phyloP scores from a whole-genome alignment of 2,113 vertebrate genomes.

The Shinisaurus crocodilurus region DNA sequence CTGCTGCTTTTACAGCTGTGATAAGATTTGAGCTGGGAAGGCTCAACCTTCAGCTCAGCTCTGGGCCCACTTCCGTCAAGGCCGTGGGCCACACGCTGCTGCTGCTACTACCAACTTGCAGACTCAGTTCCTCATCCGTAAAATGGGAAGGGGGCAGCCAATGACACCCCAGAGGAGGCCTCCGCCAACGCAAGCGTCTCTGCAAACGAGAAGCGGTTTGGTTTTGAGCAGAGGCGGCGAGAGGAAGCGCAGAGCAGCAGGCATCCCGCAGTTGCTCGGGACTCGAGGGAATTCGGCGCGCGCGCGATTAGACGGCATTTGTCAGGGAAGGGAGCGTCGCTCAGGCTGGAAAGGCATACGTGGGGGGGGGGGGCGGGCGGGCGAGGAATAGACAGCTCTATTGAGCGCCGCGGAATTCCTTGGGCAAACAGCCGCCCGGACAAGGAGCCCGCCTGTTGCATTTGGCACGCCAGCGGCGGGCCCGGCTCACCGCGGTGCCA shows the following conservation, averaged over 20 bases:
- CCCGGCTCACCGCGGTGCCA: neutral
- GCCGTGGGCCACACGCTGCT: neutral
- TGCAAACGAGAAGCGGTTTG: neutral
- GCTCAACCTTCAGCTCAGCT: too few species aligned
- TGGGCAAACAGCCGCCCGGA: neutral
- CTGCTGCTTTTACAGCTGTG: too few species aligned
- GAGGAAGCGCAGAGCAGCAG: too few species aligned
- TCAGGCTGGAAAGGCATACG: neutral
- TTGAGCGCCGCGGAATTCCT: neutral
- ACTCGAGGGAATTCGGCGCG: neutral
- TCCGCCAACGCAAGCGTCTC: too few species aligned
- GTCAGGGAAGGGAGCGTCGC: too few species aligned
- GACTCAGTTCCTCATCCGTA: neutral
- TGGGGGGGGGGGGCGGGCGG: fast-evolving
- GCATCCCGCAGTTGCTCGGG: neutral
- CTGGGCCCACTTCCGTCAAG: too few species aligned
- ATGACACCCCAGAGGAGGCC: neutral
- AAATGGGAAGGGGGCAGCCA: neutral
- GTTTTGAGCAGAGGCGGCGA: too few species aligned
- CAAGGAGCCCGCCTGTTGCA: neutral
- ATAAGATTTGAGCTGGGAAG: too few species aligned
- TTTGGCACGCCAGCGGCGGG: neutral
- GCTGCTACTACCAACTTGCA: too few species aligned
- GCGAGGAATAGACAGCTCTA: neutral
- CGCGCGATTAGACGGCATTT: neutral